Conservation (phyloP, 2,888 invertebrate genomes). For the Flabesymbios commensalis region DNA sequence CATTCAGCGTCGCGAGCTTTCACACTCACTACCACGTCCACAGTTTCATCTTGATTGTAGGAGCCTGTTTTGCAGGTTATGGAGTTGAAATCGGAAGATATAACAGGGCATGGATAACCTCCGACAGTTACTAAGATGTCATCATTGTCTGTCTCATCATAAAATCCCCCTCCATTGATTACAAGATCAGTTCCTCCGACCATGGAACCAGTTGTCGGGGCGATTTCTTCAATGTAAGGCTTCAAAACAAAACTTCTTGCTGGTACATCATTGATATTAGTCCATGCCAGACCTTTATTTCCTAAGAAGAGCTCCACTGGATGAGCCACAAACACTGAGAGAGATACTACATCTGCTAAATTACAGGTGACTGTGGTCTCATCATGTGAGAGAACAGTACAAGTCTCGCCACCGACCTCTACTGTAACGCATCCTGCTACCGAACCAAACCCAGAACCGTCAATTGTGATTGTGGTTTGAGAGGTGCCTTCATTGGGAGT, state of each 20-base stretch:
- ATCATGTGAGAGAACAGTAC: neutral
- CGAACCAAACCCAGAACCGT: conserved; percentile 8
- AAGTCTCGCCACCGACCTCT: neutral
- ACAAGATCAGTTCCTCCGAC: neutral
- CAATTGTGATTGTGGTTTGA: conserved; percentile 8
- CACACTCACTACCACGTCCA: too few species aligned
- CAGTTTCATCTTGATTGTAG: too few species aligned
- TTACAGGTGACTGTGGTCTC: neutral
- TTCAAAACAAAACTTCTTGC: neutral
- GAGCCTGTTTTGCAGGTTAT: too few species aligned
- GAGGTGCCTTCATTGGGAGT: conserved; percentile 4
- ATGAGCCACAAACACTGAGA: neutral
- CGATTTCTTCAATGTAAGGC: conserved; percentile 3
- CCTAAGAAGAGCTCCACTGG: too few species aligned
- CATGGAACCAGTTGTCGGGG: neutral
- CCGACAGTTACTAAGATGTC: neutral
- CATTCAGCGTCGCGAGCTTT: too few species aligned
- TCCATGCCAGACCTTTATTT: neutral
- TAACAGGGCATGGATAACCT: neutral
- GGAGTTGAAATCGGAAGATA: too few species aligned
- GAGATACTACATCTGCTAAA: neutral
- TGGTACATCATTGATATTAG: neutral
- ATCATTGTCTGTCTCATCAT: too few species aligned
- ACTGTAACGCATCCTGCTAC: neutral
- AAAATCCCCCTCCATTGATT: neutral